phyloP scores from a whole-genome alignment of 2,113 vertebrate genomes.

The Chlorodrepanis virens region DNA sequence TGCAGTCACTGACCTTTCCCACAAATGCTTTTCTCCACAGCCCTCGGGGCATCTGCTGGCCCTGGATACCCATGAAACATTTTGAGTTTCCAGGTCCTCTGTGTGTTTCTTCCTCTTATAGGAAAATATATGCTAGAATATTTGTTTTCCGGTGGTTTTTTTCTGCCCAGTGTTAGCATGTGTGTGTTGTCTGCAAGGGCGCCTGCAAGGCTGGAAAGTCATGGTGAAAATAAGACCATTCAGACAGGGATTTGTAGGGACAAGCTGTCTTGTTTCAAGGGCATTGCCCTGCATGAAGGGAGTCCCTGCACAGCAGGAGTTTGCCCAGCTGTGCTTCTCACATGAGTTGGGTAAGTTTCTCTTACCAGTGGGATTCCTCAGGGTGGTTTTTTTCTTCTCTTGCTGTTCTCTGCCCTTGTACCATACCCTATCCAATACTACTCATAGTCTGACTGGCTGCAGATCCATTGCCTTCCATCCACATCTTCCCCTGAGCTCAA shows the following conservation, averaged over 20 bases:
- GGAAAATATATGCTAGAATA: constrained; percentile 10
- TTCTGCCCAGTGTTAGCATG: background rate
- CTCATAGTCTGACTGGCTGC: background rate
- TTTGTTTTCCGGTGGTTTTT: background rate
- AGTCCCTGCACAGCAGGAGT: background rate
- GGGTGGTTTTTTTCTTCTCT: background rate
- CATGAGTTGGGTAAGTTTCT: background rate
- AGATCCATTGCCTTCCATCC: background rate
- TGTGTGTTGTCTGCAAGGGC: background rate
- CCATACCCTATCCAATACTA: background rate
- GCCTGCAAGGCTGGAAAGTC: background rate
- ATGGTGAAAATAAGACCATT: background rate
- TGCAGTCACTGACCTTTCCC: background rate
- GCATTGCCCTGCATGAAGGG: background rate
- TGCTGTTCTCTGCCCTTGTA: background rate
- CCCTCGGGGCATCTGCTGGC: constrained; percentile 21
- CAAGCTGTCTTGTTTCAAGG: background rate
- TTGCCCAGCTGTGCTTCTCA: background rate
- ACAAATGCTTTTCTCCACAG: background rate
- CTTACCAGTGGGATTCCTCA: background rate
- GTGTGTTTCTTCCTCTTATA: constrained; percentile 33
- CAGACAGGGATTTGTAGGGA: background rate
- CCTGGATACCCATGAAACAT: constrained; percentile 32
- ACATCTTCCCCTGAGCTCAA: background rate
- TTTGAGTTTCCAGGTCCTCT: background rate